These are phyloP conservation scores for Lordiphosa stackelbergi DNA, from an alignment of 1,140 invertebrate genomes.

Conservation along the genomic window DNA sequence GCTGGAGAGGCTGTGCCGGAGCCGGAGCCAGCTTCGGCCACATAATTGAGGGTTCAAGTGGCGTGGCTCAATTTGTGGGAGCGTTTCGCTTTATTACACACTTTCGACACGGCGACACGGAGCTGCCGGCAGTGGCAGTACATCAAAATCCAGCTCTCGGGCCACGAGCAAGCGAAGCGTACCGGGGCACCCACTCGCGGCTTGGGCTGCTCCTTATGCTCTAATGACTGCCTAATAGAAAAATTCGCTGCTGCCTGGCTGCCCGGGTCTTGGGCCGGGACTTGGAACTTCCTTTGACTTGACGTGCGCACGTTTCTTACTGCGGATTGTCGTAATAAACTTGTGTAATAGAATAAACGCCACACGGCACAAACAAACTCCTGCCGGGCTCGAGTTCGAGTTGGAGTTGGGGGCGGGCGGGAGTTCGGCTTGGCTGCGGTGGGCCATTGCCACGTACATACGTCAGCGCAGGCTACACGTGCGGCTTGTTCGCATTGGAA, in stretches of 20 bases:
- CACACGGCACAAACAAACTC: constrained; percentile 63
- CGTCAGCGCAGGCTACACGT: constrained; percentile 38
- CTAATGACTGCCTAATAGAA: constrained; percentile 71
- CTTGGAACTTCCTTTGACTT: constrained; percentile 56
- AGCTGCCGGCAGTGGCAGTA: constrained; percentile 9
- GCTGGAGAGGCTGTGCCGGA: constrained; percentile 8
- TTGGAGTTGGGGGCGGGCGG: constrained; percentile 2
- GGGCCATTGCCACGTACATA: constrained; percentile 18
- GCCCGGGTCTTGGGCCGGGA: constrained; percentile 7
- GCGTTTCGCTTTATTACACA: constrained; percentile 72
- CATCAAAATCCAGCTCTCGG: constrained; percentile 16
- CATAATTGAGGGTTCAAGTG: constrained; percentile 74
- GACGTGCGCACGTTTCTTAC: constrained; percentile 58
- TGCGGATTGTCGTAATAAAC: constrained; percentile 66
- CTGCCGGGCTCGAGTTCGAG: constrained; percentile 27
- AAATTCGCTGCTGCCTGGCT: constrained; percentile 47
- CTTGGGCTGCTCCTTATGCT: constrained; percentile 49
- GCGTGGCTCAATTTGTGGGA: constrained; percentile 68
- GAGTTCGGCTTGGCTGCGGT: constrained; percentile 5
- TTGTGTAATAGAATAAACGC: constrained; percentile 75
- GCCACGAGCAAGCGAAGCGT: constrained; percentile 49
- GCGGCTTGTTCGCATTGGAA: constrained; percentile 68
- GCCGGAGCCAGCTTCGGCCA: constrained; percentile 48
- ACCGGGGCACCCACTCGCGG: constrained; percentile 1
- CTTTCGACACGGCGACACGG: constrained; percentile 61